Evolutionary conservation across 2,797 vertebrate genomes (phyloP), one percentile per base, ranked within the genome.

Genomic region (Catharus ustulatus): DNA sequence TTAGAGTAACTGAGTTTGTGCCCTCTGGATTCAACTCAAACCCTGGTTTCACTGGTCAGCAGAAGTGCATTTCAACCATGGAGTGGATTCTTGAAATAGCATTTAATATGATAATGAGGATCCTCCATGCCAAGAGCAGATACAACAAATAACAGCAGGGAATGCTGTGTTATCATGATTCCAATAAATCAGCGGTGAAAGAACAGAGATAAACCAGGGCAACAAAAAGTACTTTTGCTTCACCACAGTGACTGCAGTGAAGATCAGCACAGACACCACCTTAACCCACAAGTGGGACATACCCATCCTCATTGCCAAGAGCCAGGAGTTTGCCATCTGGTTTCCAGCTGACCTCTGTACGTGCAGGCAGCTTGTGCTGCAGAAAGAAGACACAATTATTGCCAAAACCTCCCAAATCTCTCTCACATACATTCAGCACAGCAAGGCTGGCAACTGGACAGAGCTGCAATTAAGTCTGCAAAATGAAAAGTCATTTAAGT

Each of bases 271-370:
- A 68, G 51, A 49, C 3, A 76, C 29, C 68, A 30, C 45, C 74
- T 63, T 52, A 46, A 52, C 22, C 62, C 71, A 8, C 58, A 83
- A 49, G 30, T 43, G 77, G 73, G 89, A 98, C 98, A 97, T 98
- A 99, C 99, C 99, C 99, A 66, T 99, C 99, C 97, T 99, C 99
- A 62, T 99, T 99, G 93, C 99, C 99, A 84, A 99, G 97, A 87
- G 99, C 99, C 89, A 99, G 96, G 84, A 98, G 97, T 95, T 97
- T 98, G 80, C 98, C 98, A 91, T 99, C 99, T 36, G 99, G 98
- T 97, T 99, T 99, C 99, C 99, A 99, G 97, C 98, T 98, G 97
- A 99, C 93, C 96, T 99, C 99, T 23, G 99, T 99, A 97, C 98
- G 99, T 6, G 98, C 98, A 54, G 99, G 98, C 87, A 99, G 96